A percentile compares a stretch with the other conserved stretches of the same genome.
Evolutionary conservation across 2,888 invertebrate genomes (phyloP).

Genomic region (Alloplasta piceator): DNA sequence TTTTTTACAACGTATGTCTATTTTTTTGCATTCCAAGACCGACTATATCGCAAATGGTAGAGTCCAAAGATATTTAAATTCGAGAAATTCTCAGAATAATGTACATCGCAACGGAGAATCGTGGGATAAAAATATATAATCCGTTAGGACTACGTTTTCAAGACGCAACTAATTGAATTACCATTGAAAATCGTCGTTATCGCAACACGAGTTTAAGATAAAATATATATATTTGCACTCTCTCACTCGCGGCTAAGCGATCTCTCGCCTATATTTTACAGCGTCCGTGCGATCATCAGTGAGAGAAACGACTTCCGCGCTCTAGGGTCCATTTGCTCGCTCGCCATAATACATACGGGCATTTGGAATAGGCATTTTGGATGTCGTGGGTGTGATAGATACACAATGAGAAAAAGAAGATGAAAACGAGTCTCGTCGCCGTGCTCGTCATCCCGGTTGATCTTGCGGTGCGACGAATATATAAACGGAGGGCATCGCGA

Average conservation of each 20-base stretch:
- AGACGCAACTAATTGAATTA: slow-evolving; percentile 54
- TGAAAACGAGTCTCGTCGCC: slow-evolving; percentile 47
- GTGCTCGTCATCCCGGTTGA: slow-evolving; percentile 18
- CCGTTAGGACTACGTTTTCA: slow-evolving; percentile 14
- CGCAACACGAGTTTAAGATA: slow-evolving; percentile 44
- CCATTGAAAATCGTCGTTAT: slow-evolving; percentile 35
- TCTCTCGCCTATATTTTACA: slow-evolving; percentile 23
- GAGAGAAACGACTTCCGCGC: slow-evolving; percentile 65
- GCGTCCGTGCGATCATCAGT: slow-evolving; percentile 58
- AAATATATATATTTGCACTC: slow-evolving; percentile 10
- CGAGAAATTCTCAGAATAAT: too few relatives aligned
- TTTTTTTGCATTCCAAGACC: too few relatives aligned
- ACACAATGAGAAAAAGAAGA: slow-evolving; percentile 28
- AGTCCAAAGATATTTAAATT: too few relatives aligned
- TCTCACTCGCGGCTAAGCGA: slow-evolving; percentile 24
- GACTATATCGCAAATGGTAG: too few relatives aligned
- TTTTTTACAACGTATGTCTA: too few relatives aligned
- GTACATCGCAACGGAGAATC: background rate
- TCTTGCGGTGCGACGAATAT: slow-evolving; percentile 15
- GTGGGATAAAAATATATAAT: slow-evolving; percentile 8
- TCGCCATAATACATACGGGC: slow-evolving; percentile 33
- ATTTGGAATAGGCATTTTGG: slow-evolving; percentile 64
- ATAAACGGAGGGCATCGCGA: slow-evolving; percentile 15
- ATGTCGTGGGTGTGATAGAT: slow-evolving; percentile 66
- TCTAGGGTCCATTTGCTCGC: slow-evolving; percentile 1